Evolutionary conservation across 1,140 invertebrate species (phyloP), one percentile per base, ranked within the genome.

Genomic region (Macrostomum lignano): DNA sequence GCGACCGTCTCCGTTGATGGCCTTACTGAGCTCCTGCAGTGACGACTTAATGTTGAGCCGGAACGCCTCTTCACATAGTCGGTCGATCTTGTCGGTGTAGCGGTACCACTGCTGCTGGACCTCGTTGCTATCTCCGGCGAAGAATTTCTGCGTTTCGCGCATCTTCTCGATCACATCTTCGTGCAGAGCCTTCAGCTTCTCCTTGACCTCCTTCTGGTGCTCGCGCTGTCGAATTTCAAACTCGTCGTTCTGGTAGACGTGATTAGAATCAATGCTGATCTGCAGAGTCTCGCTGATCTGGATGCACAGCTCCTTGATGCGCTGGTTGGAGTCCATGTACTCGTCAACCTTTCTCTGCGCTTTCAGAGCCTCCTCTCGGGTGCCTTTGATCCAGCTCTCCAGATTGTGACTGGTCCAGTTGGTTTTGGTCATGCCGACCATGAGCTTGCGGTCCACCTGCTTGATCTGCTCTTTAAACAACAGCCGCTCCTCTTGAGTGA

Each of bases 71-170:
- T 73, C 69, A 21, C 79, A 51, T 44, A 77, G 55, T 24, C 51
- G 51, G 49, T 81, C 75, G 44, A 76, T 68, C 46, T 69, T 69
- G 41, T 64, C 62, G 1, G 77, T 64, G 55, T 75, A 78, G 33
- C 62, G 61, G 21, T 67, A 59, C 75, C 75, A 81, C 42, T 74
- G 65, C n/a, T 60, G 46, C 14, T 65, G 61, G 17, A 49, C 55
- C 42, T 60, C 57, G 6, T 42, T 20, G 13, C 54, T 51, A 41
- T 62, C 59, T 17, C 39, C 42, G 37, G 47, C 47, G 45, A 61
- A 62, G 31, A 59, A 53, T 40, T 61, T 55, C 38, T 47, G 57
- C 6, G 52, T 52, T n/a, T 43, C 40, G 19, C 37, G 42, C 46
- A 55, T 54, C 6, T 43, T 52, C n/a, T 34, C 17, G 6, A 55